Percentiles rank a stretch among this genome's conserved stretches.
Conservation (phyloP, 2,113 vertebrate species). For the Psittacara wagleri region DNA sequence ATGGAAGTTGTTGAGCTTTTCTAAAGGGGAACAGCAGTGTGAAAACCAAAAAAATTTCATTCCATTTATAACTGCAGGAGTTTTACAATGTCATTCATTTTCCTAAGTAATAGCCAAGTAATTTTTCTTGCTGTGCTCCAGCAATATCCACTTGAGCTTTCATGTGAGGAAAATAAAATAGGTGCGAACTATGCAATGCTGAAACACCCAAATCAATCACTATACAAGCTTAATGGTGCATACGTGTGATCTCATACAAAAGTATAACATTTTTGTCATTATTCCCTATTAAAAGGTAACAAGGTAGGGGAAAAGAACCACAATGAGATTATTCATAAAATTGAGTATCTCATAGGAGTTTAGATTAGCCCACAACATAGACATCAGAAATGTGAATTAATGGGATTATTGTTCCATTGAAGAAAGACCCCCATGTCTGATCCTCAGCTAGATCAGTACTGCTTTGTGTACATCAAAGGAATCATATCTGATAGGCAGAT, state of each 20-base stretch:
- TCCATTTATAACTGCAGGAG: slow-evolving; percentile 23
- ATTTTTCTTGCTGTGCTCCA: neutral
- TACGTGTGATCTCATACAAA: neutral
- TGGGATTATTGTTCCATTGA: neutral
- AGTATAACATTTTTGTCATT: neutral
- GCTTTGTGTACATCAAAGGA: neutral
- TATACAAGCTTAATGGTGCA: neutral
- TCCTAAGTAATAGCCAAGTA: neutral
- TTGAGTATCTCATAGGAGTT: neutral
- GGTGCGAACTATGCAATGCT: neutral
- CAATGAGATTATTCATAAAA: neutral
- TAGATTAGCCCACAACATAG: neutral
- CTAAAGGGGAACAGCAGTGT: neutral
- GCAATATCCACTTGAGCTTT: neutral
- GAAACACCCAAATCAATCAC: neutral
- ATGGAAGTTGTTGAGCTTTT: neutral
- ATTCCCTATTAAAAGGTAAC: neutral
- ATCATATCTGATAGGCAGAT: neutral
- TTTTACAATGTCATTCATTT: slow-evolving; percentile 45
- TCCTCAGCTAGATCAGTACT: neutral
- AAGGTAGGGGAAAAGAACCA: neutral
- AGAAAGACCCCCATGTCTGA: neutral
- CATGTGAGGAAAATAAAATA: neutral
- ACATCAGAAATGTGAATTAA: neutral
- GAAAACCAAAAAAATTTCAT: slow-evolving; percentile 4